Conservation (phyloP, 1,140 invertebrate genomes). For the Copidosoma floridanum region DNA sequence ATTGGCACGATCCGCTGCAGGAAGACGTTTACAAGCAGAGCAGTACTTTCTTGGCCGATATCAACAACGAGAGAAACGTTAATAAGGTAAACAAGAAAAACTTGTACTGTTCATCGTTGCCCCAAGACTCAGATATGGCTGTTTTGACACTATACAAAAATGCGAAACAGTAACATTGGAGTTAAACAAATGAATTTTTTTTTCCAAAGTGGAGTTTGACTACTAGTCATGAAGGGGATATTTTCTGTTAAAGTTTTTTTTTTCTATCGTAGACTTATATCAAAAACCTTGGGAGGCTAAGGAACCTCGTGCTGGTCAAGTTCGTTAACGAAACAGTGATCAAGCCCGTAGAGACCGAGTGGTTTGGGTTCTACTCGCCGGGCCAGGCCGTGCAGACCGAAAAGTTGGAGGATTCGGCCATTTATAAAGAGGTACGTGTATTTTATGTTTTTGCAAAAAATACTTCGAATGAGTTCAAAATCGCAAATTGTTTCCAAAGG, state of each 20-base stretch:
- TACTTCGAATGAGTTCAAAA: no score
- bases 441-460: no score
- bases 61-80: slow-evolving; percentile 85
- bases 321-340: slow-evolving; percentile 92
- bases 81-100: slow-evolving; percentile 55
- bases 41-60: slow-evolving; percentile 90
- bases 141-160: no score
- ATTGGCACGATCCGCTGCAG: slow-evolving; percentile 96
- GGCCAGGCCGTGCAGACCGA: slow-evolving; percentile 67
- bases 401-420: slow-evolving; percentile 60
- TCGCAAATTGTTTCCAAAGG: no score
- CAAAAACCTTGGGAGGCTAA: slow-evolving; percentile 74
- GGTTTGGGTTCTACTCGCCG: slow-evolving; percentile 87
- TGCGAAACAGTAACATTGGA: no score
- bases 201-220: no score
- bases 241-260: no score
- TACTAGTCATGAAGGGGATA: no score
- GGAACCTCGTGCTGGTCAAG: slow-evolving; percentile 89
- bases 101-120: no score
- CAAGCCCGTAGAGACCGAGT: slow-evolving; percentile 82
- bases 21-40: slow-evolving; percentile 73
- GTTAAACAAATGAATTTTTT: no score
- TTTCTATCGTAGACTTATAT: slow-evolving; percentile 57
- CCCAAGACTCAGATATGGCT: no score
- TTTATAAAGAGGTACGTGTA: slow-evolving; percentile 72